These are phyloP conservation scores for Clarias platycephalus DNA, from an alignment of 2,797 vertebrate genomes.

Conservation along the genomic window DNA sequence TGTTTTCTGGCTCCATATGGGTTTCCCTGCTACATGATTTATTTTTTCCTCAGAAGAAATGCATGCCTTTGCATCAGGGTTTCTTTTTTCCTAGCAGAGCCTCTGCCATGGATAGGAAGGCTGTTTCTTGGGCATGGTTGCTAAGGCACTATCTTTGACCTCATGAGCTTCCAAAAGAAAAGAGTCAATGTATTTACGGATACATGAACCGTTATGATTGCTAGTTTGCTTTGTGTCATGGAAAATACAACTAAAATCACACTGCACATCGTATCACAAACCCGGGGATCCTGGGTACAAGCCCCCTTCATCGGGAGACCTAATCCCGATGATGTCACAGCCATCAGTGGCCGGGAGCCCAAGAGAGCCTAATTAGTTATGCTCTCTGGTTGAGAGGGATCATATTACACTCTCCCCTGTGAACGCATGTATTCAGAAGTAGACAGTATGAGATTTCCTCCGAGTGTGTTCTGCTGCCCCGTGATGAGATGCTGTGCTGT, in stretches of 20 bases:
- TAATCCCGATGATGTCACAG: not conserved
- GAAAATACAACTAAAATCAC: not conserved
- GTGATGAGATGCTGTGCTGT: not conserved
- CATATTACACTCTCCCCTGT: not conserved
- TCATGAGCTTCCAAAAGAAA: conserved; percentile 23
- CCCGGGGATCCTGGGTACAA: not conserved
- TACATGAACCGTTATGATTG: not conserved
- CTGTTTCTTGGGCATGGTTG: conserved; percentile 57
- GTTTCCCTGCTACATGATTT: conserved; percentile 69
- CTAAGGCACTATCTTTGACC: conserved; percentile 60
- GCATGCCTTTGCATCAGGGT: conserved; percentile 37
- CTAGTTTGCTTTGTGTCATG: not conserved
- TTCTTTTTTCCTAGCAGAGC: conserved; percentile 60
- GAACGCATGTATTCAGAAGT: conserved; percentile 14
- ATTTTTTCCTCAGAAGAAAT: conserved; percentile 55
- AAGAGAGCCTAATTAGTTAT: conserved; percentile 6
- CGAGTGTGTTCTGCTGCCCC: not conserved
- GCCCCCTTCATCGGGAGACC: not conserved
- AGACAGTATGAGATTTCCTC: not conserved
- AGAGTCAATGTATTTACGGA: not conserved
- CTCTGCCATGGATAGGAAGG: conserved; percentile 58
- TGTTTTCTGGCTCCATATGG: conserved; percentile 64
- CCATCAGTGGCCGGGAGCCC: not conserved
- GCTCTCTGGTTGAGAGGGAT: conserved; percentile 14
- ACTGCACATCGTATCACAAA: not conserved